Percentiles rank a stretch among this genome's conserved stretches.
phyloP scores from a whole-genome alignment of 2,797 vertebrate genomes.

The Liparis tanakae region DNA sequence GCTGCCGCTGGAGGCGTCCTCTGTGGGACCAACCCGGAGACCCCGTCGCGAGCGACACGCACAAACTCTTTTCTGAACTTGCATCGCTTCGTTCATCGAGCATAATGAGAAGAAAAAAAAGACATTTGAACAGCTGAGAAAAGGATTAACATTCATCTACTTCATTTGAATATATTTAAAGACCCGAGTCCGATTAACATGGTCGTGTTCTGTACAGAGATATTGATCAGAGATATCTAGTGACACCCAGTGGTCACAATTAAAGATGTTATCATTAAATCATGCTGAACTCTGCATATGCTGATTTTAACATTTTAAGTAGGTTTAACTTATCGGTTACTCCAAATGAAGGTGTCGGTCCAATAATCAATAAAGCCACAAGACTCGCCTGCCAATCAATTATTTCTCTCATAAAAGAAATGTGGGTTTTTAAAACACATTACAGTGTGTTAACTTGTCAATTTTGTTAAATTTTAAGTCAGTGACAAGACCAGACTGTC shows the following conservation, averaged over 20 bases:
- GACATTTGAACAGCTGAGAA: constrained; percentile 24
- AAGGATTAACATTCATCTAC: constrained; percentile 45
- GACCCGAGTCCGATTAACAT: constrained; percentile 37
- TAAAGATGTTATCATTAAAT: constrained; percentile 67
- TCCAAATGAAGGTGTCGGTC: neutral
- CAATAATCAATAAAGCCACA: constrained; percentile 1
- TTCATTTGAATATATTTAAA: constrained; percentile 60
- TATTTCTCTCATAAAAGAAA: neutral
- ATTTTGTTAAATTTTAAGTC: neutral
- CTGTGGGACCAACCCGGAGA: constrained; percentile 69
- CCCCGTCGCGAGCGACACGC: constrained; percentile 45
- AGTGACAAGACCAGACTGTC: too few species aligned
- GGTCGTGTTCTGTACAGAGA: constrained; percentile 54
- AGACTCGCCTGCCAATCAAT: neutral
- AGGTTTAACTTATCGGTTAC: neutral
- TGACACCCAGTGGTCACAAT: constrained; percentile 79
- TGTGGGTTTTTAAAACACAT: neutral
- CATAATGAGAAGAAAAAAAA: constrained; percentile 8
- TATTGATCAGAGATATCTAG: constrained; percentile 81
- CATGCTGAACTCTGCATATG: neutral
- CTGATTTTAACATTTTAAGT: constrained; percentile 11
- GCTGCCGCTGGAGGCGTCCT: constrained; percentile 74
- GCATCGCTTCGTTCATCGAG: neutral
- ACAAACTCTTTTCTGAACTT: constrained; percentile 48
- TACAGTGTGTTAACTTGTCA: neutral